Percentiles rank a stretch among this genome's conserved stretches.
phyloP scores from a whole-genome alignment of 1,140 invertebrate genomes.

The Drosophila orena region DNA sequence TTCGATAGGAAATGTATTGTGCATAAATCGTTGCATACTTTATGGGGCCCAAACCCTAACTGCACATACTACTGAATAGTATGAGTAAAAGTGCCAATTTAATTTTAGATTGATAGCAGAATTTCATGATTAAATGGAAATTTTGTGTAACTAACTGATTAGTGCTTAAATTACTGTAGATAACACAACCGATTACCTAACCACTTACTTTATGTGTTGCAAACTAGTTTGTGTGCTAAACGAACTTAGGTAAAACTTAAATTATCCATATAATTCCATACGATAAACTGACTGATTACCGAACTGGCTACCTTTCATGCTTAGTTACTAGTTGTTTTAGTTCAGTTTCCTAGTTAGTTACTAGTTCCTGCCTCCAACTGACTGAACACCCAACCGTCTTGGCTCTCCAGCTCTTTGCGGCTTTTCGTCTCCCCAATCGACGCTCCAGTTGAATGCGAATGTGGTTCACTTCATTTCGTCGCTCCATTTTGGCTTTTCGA shows the following conservation, averaged over 20 bases:
- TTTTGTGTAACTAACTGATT: not conserved
- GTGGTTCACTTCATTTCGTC: conserved; percentile 54
- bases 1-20: not conserved
- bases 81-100: too few relatives aligned
- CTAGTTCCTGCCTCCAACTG: not conserved
- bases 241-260: too few relatives aligned
- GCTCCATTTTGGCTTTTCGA: conserved; percentile 56
- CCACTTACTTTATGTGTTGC: not conserved
- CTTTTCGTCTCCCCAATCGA: conserved; percentile 70
- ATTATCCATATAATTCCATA: too few relatives aligned
- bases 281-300: not conserved
- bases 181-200: not conserved
- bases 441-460: conserved; percentile 68
- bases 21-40: not conserved
- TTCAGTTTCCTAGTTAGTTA: not conserved
- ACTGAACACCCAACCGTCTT: conserved; percentile 38
- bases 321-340: not conserved
- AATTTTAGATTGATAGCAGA: not conserved
- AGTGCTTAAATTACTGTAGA: not conserved
- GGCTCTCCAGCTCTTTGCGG: conserved; percentile 53
- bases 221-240: not conserved
- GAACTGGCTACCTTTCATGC: not conserved
- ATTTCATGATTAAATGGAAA: not conserved
- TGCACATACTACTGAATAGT: too few relatives aligned
- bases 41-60: not conserved